Percentiles rank a stretch among this genome's conserved stretches.
Evolutionary conservation across 2,113 vertebrate genomes (phyloP).

Genomic region (Melozone crissalis): DNA sequence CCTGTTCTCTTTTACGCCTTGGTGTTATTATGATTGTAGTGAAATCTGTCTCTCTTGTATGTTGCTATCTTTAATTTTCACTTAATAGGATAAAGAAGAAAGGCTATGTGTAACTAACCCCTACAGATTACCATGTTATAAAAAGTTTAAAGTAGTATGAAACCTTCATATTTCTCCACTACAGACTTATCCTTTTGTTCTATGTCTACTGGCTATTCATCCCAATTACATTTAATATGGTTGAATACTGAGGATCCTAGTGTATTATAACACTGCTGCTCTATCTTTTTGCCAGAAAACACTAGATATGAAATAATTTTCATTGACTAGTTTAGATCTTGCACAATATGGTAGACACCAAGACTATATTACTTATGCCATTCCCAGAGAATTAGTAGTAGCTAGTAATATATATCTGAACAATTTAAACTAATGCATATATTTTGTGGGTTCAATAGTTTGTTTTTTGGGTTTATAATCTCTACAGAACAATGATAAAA

Average conservation of each 20-base stretch:
- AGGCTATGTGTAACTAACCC: background rate
- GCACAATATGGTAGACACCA: background rate
- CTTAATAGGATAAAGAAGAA: background rate
- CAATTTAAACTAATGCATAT: background rate
- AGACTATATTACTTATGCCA: background rate
- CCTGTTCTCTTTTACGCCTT: background rate
- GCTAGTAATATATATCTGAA: background rate
- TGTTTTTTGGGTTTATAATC: background rate
- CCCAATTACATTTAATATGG: background rate
- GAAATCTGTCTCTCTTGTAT: background rate
- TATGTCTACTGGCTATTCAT: background rate
- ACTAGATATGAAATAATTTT: background rate
- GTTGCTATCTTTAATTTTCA: background rate
- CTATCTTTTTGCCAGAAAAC: background rate
- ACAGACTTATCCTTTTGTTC: background rate
- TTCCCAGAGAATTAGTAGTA: background rate
- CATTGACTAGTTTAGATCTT: background rate
- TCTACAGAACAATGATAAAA: background rate
- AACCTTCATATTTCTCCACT: background rate
- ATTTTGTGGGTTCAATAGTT: accelerated
- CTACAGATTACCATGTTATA: background rate
- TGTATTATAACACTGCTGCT: background rate
- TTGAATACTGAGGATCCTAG: background rate
- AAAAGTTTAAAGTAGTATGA: background rate
- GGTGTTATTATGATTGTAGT: background rate